Evolutionary conservation across 2,888 invertebrate genomes (phyloP), one percentile per base, ranked within the genome.

Genomic region (Hirtodrosophila cameraria): DNA sequence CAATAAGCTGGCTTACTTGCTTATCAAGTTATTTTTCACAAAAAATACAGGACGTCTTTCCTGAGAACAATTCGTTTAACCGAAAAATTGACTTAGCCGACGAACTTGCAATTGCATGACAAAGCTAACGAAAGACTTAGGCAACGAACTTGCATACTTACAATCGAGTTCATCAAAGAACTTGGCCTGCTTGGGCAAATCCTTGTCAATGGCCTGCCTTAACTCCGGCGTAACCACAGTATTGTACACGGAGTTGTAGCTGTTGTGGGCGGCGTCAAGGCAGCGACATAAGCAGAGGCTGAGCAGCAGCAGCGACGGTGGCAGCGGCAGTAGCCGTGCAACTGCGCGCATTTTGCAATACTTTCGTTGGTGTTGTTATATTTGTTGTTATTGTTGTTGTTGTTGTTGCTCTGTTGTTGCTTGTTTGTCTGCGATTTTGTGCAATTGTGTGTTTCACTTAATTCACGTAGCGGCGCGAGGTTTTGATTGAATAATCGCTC

Each of bases 81-180:
- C 5, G 3, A 25, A 23, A 36, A 18, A 64, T 66, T 68, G 70
- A 78, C 72, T 75, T 72, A 55, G 62, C 42, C 63, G 59, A 62
- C 61, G 27, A 75, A 75, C 74, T 55, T 54, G 67, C 23, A 7
- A 8, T 5, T 5, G 2, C 18, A 4, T 18, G 1, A 4, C 11
- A 27, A 27, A 15, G 1, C 6, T 31, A 45, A 46, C 27, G 12
- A 52, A 60, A 68, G 64, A 74, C 66, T 70, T 67, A 52, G 52
- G 59, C 66, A 66, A 66, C 66, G 48, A 66, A 67, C 67, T 45
- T 20, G 31, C 12, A 39, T 91, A 94, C 95, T 94, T 92, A 94
- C 95, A 89, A 84, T 93, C 94, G 58, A 94, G 88, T 81, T 94
- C 94, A 84, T 94, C 94, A 75, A 94, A 94, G 83, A 95, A 94